Percentiles rank a stretch among this genome's conserved stretches.
Conservation (phyloP, 2,797 vertebrate genomes). For the Acanthurus tractus region DNA sequence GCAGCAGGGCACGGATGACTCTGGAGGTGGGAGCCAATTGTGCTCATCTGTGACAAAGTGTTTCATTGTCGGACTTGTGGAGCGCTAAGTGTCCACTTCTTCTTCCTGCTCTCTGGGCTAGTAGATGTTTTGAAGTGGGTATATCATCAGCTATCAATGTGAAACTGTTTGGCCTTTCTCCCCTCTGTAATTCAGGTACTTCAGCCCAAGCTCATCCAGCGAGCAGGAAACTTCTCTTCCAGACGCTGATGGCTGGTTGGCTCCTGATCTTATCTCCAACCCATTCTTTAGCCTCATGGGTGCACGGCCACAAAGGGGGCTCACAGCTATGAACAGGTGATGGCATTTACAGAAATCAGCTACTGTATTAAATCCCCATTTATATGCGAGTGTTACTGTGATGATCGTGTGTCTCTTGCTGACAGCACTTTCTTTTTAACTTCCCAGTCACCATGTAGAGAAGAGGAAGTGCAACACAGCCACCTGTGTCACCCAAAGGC, state of each 20-base stretch:
- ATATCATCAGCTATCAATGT: constrained; percentile 59
- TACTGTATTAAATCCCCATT: not conserved
- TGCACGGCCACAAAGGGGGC: constrained; percentile 72
- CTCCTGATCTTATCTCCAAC: constrained; percentile 78
- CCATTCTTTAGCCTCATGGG: constrained; percentile 74
- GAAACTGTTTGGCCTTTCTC: constrained; percentile 47
- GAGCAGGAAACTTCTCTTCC: constrained; percentile 75
- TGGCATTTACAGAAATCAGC: not conserved
- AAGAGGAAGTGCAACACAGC: constrained; percentile 93
- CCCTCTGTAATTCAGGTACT: constrained; percentile 81
- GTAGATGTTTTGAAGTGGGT: constrained; percentile 57
- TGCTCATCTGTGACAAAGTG: constrained; percentile 31
- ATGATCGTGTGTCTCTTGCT: not conserved
- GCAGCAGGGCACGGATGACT: constrained; percentile 25
- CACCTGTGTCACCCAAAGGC: constrained; percentile 92
- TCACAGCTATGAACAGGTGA: constrained; percentile 83
- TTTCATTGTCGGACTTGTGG: constrained; percentile 14
- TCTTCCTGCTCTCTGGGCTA: constrained; percentile 32
- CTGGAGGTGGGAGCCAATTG: constrained; percentile 45
- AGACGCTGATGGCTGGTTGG: constrained; percentile 80
- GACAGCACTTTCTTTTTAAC: not conserved
- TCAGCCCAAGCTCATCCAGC: constrained; percentile 74
- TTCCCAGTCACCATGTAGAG: constrained; percentile 82
- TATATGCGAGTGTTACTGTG: not conserved
- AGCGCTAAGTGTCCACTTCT: constrained; percentile 69